phyloP scores from a whole-genome alignment of 2,113 vertebrate genomes.

The Hemibagrus wyckioides region DNA sequence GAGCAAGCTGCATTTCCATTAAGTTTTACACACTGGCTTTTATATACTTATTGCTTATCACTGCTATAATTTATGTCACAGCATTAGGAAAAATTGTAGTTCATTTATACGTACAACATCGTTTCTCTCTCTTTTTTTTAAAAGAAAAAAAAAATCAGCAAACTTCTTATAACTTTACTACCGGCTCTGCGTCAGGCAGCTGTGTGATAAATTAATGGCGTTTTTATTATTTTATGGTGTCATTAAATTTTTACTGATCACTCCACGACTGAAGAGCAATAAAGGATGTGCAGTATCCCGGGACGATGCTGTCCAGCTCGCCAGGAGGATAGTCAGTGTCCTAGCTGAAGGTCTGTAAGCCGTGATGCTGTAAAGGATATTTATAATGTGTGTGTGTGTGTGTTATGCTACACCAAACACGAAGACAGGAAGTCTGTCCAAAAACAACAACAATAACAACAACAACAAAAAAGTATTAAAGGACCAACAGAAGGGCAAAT shows the following conservation, averaged over 20 bases:
- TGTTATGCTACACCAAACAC: slow-evolving; percentile 35
- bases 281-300: slow-evolving; percentile 87
- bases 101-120: slow-evolving; percentile 87
- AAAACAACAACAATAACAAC: slow-evolving; percentile 18
- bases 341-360: slow-evolving; percentile 75
- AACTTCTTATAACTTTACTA: slow-evolving; percentile 94
- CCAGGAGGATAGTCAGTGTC: slow-evolving; percentile 72
- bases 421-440: slow-evolving; percentile 42
- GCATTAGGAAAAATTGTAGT: slow-evolving; percentile 90
- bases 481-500: neutral
- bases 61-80: slow-evolving; percentile 87
- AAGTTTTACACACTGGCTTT: slow-evolving; percentile 98
- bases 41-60: slow-evolving; percentile 99
- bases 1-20: slow-evolving; percentile 88
- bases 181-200: slow-evolving; percentile 88
- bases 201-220: slow-evolving; percentile 98
- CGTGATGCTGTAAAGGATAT: slow-evolving; percentile 81
- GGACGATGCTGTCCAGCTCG: slow-evolving; percentile 80
- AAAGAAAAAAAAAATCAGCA: slow-evolving; percentile 92
- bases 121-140: slow-evolving; percentile 70
- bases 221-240: slow-evolving; percentile 99
- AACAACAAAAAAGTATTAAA: neutral
- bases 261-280: slow-evolving; percentile 92
- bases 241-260: slow-evolving; percentile 99
- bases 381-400: slow-evolving; percentile 64